Evolutionary conservation across 2,113 vertebrate genomes (phyloP), one percentile per base, ranked within the genome.

Genomic region (Ochotona curzoniae): DNA sequence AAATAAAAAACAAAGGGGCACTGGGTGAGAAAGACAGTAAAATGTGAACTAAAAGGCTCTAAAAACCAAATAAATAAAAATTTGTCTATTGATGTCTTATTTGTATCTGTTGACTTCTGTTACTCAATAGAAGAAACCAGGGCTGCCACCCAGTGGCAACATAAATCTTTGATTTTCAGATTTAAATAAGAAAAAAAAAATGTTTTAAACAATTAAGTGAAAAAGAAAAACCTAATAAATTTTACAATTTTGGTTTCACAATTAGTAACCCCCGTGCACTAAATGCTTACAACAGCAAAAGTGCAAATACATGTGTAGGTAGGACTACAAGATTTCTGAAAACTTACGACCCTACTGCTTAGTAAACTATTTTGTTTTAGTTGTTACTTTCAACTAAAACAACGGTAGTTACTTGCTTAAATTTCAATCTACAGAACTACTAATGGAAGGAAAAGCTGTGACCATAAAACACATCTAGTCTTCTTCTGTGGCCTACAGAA

Each of bases 121-220:
- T 86, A 67, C 15, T 89, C 71, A 87, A 23, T 87, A 64, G 73
- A 26, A 96, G 87, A 95, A 87, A 66, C 49, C 74, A 95, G 92
- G 82, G 60, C 89, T 97, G 96, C 96, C 96, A 97, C 96, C 94
- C 96, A 94, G 94, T 96, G 97, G 96, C 79, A 96, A 94, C 10
- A 0, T 86, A 75, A 81, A 32, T 87, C 44, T 95, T 87, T 49
- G 21, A 93, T 92, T 93, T 93, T 47, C 89, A 88, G 35, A 90
- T 75, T 92, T 83, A 87, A 94, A 84, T 49, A 86, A 84, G 61
- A 90, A 85, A 9, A 57, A 83, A 61, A 90, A 85, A 8, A 44
- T 67, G 79, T 66, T 93, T 73, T 70, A 83, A 81, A 76, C 75
- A 71, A 88, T 79, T 87, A 28, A 90, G 81, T 38, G 6, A 88